Evolutionary conservation across 2,113 vertebrate species (phyloP), one percentile per base, ranked within the genome.

Genomic region (Corythoichthys haematopterus): DNA sequence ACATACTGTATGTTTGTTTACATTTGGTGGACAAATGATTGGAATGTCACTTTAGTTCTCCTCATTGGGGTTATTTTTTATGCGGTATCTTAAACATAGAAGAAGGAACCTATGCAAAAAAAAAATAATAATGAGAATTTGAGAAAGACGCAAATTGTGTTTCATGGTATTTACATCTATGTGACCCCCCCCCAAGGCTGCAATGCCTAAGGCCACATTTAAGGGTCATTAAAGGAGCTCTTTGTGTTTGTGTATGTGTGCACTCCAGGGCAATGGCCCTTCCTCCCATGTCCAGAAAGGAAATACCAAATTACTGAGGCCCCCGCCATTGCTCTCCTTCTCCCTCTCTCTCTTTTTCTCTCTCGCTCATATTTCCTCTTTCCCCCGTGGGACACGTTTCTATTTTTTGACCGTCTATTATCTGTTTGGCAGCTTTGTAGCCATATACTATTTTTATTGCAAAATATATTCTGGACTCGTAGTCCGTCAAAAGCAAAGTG

Each of bases 271-370:
- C 84, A 82, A 51, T 84, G 77, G 76, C 68, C 85, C 82, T 81
- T 77, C 80, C 82, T 84, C 83, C 84, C n/a, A 67, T 66, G 64
- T 83, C 80, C 74, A 57, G 84, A 87, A 83, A 90, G 88, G 88
- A 91, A 92, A 89, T 90, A 88, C 89, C 88, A 91, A 85, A 90
- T 91, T 91, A 90, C 79, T 65, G 66, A 82, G 81, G 76, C 56
- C 71, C 76, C 80, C 83, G 59, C 68, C 74, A 57, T 79, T 48
- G 71, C 59, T 64, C 50, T 66, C 55, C 46, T 46, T 55, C 45
- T 56, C n/a, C 65, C 77, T 63, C 64, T 70, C 51, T 61, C 68
- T 64, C 13, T 33, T 33, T 36, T 33, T 8, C 33, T 57, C 53
- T 4, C 55, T 6, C 10, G 33, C 55, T 36, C 55, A 57, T 53